These are phyloP conservation scores for Nothobranchius furzeri DNA, from an alignment of 2,113 vertebrate genomes.

Conservation along the genomic window DNA sequence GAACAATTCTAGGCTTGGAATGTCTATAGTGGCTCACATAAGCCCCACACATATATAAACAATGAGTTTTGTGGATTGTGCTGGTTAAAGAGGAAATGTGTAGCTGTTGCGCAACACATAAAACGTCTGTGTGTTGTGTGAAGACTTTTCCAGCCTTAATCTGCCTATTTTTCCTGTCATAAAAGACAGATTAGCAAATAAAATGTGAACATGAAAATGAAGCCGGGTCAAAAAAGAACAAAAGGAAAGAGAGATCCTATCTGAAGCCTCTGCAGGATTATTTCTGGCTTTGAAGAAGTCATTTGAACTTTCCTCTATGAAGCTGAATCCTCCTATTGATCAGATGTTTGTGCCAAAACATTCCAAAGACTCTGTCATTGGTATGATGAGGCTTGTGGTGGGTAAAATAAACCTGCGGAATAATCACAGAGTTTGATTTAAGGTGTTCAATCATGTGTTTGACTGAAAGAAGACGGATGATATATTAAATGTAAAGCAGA, in stretches of 20 bases:
- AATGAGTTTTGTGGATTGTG: constrained; percentile 1
- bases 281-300: constrained; percentile 43
- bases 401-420: constrained; percentile 17
- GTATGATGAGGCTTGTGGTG: constrained; percentile 8
- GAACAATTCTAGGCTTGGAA: constrained; percentile 40
- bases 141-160: constrained; percentile 67
- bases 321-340: constrained; percentile 53
- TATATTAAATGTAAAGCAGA: neutral
- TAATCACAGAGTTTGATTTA: neutral
- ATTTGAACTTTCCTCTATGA: constrained; percentile 57
- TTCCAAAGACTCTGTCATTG: constrained; percentile 5
- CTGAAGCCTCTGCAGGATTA: constrained; percentile 49
- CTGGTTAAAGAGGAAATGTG: constrained; percentile 25
- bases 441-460: neutral
- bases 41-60: constrained; percentile 5
- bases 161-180: constrained; percentile 68
- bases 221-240: constrained; percentile 47
- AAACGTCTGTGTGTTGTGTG: constrained; percentile 27
- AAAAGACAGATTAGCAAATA: constrained; percentile 71
- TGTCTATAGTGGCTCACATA: constrained; percentile 10
- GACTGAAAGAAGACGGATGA: neutral
- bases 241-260: constrained; percentile 42
- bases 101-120: constrained; percentile 11
- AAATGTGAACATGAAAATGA: constrained; percentile 71
- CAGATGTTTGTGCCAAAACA: constrained; percentile 45